Base-by-base conservation (phyloP, 2,113 vertebrate species). In the Oryzias woworae region DNA sequence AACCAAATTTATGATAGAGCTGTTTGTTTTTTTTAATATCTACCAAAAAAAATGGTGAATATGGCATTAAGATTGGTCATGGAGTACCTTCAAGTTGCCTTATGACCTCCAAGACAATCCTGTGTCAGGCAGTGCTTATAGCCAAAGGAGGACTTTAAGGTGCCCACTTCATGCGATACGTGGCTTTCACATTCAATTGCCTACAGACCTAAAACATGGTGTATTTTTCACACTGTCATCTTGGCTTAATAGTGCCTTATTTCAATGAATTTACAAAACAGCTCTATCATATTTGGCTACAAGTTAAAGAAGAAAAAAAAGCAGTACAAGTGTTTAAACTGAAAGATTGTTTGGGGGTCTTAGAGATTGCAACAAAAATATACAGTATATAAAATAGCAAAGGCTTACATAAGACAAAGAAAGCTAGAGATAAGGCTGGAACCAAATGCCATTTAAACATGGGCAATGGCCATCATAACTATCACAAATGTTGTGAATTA, bases 401-500 rank as follows among this genome's bases (percentile, higher is more conserved):
- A 88, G 71, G 77, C 75, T 75, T 69, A 76, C 53, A 71, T 78
- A 80, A 80, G 83, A 87, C 81, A 53, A 75, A 60, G 70, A 71
- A 61, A 74, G 62, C 72, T 53, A 64, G 42, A 77, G 68, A 81
- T 87, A 88, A 89, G 86, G 87, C 86, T 81, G 81, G 62, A 70
- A 72, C 79, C 81, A 56, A 65, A 71, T 62, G 73, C 66, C 84
- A 73, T 69, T 79, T 65, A 73, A 63, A 82, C 68, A 72, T 72
- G 76, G 81, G 74, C 80, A 68, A 77, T 66, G 85, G 84, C 85
- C 48, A 4, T 73, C 43, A 18, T 69, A 82, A 85, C 85, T n/a
- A 66, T 86, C 82, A 85, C 85, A 87, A 89, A 89, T 88, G 85
- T 86, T 85, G 83, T 85, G 80, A 87, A 85, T 74, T 74, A 73